Base-by-base conservation (phyloP, 23 tunicate genomes). In the Trididemnum miniatum region DNA sequence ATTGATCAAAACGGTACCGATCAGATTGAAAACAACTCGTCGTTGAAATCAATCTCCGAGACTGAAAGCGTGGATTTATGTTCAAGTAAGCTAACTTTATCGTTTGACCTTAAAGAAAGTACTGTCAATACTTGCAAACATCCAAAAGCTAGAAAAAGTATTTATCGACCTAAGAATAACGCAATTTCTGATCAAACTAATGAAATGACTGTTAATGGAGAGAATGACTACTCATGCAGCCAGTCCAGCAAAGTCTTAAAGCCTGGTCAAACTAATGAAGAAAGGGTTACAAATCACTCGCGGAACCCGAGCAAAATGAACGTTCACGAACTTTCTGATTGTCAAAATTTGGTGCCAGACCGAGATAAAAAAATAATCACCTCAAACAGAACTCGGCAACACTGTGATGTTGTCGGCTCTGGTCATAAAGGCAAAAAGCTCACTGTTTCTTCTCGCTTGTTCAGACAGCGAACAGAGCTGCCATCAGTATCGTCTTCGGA, bases 401-500 rank as follows among this genome's bases (percentile, higher is more conserved):
- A n/a, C n/a, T n/a, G n/a, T n/a, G n/a, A n/a, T n/a, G n/a, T n/a
- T n/a, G n/a, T n/a, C n/a, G n/a, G n/a, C n/a, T n/a, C n/a, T n/a
- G n/a, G n/a, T n/a, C n/a, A n/a, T n/a, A n/a, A n/a, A n/a, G n/a
- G n/a, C n/a, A n/a, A n/a, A n/a, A n/a, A n/a, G n/a, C n/a, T n/a
- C n/a, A 7, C 54, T 7, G 15, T 44, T 44, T 9, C 54, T 44
- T 15, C 9, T 15, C 9, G 54, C 12, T 44, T 44, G 15, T 44
- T 44, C 9, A 22, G 37, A 31, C 44, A 37, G 4, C 76, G 39
- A 3, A 30, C 22, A 2, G 76, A 71, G 44, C 79, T 74, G 20
- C 79, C 79, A 20, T 74, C 79, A 5, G 15, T 74, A 24, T n/a
- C n/a, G n/a, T 74, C 79, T n/a, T 71, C 76, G 2, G 79, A 74